Evolutionary conservation across 2,797 vertebrate genomes (phyloP).

Genomic region (Monodelphis domestica): DNA sequence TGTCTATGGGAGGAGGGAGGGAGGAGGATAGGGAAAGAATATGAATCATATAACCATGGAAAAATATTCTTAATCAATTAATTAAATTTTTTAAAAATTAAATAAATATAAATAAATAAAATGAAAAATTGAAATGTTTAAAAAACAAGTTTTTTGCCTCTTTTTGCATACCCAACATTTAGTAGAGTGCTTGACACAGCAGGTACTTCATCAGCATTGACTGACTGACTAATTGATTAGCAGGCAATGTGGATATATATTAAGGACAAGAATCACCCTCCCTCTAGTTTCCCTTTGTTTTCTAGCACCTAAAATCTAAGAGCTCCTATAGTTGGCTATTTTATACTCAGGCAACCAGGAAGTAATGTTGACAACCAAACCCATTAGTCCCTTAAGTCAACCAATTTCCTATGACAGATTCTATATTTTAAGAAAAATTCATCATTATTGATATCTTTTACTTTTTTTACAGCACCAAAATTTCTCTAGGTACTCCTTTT

Average conservation of each 20-base stretch:
- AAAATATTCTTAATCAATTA: too few species aligned
- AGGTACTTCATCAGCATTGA: neutral
- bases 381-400: neutral
- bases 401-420: neutral
- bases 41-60: too few species aligned
- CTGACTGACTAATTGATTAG: neutral
- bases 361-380: neutral
- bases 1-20: too few species aligned
- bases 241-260: neutral
- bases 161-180: neutral
- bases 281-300: neutral
- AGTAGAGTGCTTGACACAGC: neutral
- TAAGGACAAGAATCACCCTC: neutral
- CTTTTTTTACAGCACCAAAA: neutral
- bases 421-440: neutral
- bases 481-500: neutral
- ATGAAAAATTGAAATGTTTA: too few species aligned
- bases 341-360: neutral
- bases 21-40: too few species aligned
- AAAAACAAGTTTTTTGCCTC: too few species aligned
- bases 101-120: too few species aligned
- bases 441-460: neutral
- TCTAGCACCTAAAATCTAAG: neutral
- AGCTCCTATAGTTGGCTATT: neutral
- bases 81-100: too few species aligned